Conservation (phyloP, 2,888 invertebrate genomes). For the Antheraea yamamai region DNA sequence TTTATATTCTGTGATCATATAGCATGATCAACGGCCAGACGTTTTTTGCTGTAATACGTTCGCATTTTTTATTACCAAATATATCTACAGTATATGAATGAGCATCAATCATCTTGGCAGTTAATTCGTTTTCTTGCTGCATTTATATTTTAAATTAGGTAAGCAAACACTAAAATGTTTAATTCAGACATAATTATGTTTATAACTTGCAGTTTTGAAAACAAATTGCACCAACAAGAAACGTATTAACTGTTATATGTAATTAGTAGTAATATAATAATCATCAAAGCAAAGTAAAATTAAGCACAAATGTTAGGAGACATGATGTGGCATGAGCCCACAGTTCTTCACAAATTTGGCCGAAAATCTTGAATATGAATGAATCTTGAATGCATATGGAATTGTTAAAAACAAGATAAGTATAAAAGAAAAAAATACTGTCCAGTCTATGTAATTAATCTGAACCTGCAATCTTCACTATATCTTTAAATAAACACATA, state of each 20-base stretch:
- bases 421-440: neutral
- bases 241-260: too few species aligned
- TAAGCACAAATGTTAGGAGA: neutral
- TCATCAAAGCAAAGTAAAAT: neutral
- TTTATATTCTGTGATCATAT: neutral
- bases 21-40: neutral
- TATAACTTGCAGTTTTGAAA: neutral
- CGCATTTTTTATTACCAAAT: slow-evolving; percentile 1
- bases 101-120: neutral
- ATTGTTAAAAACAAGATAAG: neutral
- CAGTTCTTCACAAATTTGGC: neutral
- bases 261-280: too few species aligned
- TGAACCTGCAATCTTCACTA: neutral
- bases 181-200: neutral
- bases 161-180: neutral
- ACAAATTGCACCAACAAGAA: neutral
- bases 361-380: neutral
- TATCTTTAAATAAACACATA: neutral
- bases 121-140: neutral
- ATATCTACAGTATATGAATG: neutral
- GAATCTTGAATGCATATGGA: too few species aligned
- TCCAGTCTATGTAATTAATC: neutral
- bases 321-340: neutral
- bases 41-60: neutral
- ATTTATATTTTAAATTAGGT: neutral